Evolutionary conservation across 2,888 invertebrate genomes (phyloP), one percentile per base, ranked within the genome.

Genomic region (Cheilosia variabilis): DNA sequence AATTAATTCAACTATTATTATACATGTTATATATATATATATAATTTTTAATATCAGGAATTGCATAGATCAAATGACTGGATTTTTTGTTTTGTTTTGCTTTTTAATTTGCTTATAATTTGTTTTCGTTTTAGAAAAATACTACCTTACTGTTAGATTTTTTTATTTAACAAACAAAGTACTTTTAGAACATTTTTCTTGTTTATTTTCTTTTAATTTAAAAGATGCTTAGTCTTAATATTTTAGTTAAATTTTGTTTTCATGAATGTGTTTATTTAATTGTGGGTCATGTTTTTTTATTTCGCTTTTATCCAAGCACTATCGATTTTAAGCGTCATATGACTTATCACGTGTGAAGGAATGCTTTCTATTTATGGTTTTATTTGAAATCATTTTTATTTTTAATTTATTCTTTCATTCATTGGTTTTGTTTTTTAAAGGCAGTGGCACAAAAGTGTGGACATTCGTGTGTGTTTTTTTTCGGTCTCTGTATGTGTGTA

Each of bases 361-460:
- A 66, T 72, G 72, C 60, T 72, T 41, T 19, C 2, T 55, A 22
- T 68, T 55, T 22, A 68, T 9, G 6, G 9, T 9, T 47, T 47
- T 7, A 47, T 47, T 47, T 19, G 3, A 45, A n/a, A 45, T 47
- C 4, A n/a, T 31, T 50, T n/a, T 17, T 34, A 5, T 52, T 60
- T 10, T 1, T 45, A 17, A 1, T 24, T 3, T 62, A 41, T 9
- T 34, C 37, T 58, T 55, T 45, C 37, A 52, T 73, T 34, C 34
- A 31, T 31, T 31, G 31, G 9, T 53, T 62, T 65, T 73, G 45
- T 19, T 53, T 68, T 63, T n/a, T 41, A 80, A 80, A 73, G 72
- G 73, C 80, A 80, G 80, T 80, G 80, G 63, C 80, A 68, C 73
- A 80, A 80, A 75, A 63, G 73, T 80, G 80, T 72, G 53, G 69